phyloP scores from a whole-genome alignment of 2,888 invertebrate genomes.

The Drosophila cognata region DNA sequence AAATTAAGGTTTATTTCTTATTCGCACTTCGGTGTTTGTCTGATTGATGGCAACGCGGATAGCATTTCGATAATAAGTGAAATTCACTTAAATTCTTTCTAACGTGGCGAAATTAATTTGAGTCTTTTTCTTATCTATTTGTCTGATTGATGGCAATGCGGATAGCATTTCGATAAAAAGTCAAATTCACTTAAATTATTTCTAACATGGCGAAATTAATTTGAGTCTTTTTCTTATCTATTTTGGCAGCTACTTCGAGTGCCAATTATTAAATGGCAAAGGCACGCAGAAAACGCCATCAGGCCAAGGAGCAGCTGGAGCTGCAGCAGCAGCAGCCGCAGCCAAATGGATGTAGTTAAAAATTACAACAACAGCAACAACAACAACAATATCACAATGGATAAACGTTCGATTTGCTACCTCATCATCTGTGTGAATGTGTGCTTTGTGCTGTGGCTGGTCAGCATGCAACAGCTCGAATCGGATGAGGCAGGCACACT shows the following conservation, averaged over 20 bases:
- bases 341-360: slow-evolving; percentile 44
- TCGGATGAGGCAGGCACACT: slow-evolving; percentile 54
- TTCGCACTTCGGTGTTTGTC: slow-evolving; percentile 24
- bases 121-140: background rate
- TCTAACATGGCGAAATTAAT: background rate
- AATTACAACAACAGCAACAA: background rate
- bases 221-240: background rate
- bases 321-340: slow-evolving; percentile 25
- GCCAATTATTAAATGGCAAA: slow-evolving; percentile 72
- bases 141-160: slow-evolving; percentile 10
- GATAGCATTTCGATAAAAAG: slow-evolving; percentile 6
- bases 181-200: background rate
- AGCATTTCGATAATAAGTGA: slow-evolving; percentile 3
- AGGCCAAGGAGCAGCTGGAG: slow-evolving; percentile 6
- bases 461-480: slow-evolving; percentile 82
- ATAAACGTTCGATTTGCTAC: slow-evolving; percentile 83
- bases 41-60: slow-evolving; percentile 12
- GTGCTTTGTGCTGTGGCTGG: slow-evolving; percentile 84
- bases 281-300: slow-evolving; percentile 72
- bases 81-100: background rate
- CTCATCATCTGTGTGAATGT: slow-evolving; percentile 83
- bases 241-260: slow-evolving; percentile 40
- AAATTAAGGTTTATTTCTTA: slow-evolving; percentile 40
- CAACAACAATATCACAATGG: slow-evolving; percentile 79
- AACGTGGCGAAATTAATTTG: slow-evolving; percentile 1